Conservation (phyloP, 2,888 invertebrate genomes). For the Lasioglossum morio region DNA sequence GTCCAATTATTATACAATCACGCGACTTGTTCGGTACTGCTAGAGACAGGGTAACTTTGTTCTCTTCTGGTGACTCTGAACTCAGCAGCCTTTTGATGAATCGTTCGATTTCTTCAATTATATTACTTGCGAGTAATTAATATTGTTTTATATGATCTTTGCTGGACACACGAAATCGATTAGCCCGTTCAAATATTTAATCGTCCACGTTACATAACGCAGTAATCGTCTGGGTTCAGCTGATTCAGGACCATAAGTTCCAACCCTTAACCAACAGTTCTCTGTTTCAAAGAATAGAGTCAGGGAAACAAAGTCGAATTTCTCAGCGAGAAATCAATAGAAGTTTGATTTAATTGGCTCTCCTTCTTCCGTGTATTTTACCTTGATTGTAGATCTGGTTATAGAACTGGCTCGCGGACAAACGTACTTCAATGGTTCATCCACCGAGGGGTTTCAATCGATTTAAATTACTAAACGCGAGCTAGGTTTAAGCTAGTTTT, state of each 20-base stretch:
- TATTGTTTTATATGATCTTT: neutral
- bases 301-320: neutral
- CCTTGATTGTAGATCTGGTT: neutral
- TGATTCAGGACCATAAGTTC: neutral
- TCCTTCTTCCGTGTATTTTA: neutral
- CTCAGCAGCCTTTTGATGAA: too few species aligned
- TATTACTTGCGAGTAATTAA: too few species aligned
- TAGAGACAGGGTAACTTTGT: too few species aligned
- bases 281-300: neutral
- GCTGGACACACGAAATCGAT: neutral
- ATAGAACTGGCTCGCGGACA: neutral
- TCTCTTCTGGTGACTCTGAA: too few species aligned
- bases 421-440: neutral
- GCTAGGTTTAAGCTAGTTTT: neutral
- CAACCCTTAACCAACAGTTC: neutral
- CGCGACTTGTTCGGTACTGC: too few species aligned
- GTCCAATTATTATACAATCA: too few species aligned
- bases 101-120: neutral
- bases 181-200: neutral
- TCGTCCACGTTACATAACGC: neutral
- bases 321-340: neutral
- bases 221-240: neutral
- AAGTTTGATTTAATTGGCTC: neutral
- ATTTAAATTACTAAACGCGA: neutral
- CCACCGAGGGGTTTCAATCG: neutral